Evolutionary conservation across 2,888 invertebrate genomes (phyloP).

Genomic region (Boloria selene): DNA sequence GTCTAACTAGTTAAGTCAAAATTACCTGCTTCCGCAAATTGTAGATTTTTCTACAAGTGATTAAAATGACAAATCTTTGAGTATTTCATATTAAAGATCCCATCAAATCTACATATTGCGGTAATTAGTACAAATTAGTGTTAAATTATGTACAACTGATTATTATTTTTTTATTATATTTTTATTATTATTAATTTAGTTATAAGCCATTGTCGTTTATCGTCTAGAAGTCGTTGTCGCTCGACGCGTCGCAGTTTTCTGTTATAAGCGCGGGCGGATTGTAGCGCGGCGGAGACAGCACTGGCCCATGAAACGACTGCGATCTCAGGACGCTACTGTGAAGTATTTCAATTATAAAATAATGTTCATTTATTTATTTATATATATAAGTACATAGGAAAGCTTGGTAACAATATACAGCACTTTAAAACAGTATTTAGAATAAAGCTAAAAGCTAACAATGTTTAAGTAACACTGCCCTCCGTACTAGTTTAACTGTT

Average conservation of each 20-base stretch:
- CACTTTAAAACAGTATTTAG: no score
- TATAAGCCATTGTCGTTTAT: slow-evolving; percentile 23
- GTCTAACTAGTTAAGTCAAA: neutral
- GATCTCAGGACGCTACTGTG: slow-evolving; percentile 83
- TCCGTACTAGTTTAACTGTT: no score
- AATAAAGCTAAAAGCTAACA: no score
- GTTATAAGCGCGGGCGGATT: slow-evolving; percentile 59
- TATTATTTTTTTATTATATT: neutral
- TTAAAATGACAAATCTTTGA: neutral
- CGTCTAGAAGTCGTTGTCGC: slow-evolving; percentile 79
- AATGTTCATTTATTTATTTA: no score
- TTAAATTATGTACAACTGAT: no score
- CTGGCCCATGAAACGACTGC: slow-evolving; percentile 84
- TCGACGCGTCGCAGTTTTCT: slow-evolving; percentile 74
- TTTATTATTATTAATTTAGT: slow-evolving; percentile 13
- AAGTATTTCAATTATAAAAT: slow-evolving; percentile 14
- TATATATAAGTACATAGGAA: no score
- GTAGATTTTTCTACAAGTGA: neutral
- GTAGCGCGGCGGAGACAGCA: slow-evolving; percentile 64
- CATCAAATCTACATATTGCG: slow-evolving; percentile 11
- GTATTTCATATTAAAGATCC: neutral
- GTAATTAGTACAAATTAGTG: no score
- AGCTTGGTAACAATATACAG: no score
- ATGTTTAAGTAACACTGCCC: no score
- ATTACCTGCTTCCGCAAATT: neutral